Evolutionary conservation across 1,140 invertebrate genomes (phyloP), one percentile per base, ranked within the genome.

Genomic region (Scaptodrosophila lebanonensis): DNA sequence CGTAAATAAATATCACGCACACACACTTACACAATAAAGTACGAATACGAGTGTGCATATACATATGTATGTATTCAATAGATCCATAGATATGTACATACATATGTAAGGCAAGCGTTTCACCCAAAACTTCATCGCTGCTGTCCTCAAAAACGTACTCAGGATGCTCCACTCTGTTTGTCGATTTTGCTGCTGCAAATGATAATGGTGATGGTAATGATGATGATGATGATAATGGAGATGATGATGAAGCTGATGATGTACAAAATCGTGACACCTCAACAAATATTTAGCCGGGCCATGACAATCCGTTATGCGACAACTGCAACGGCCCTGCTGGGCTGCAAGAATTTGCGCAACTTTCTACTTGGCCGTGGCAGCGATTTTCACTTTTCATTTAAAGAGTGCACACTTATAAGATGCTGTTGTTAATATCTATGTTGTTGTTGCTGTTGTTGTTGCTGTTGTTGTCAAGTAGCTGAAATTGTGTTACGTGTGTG

Each of bases 71-170:
- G 49, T 54, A 66, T 51, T 66, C 49, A 53, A 66, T 67, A 60
- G 54, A 57, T 47, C 38, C 40, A 15, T 12, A 48, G 25, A 25
- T 29, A 35, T 12, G 12, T 2, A 33, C 20, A 66, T 30, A 33
- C 13, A 30, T 39, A 40, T 29, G 16, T 52, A 39, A n/a, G n/a
- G n/a, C 72, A 48, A 71, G 36, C 62, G 53, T 70, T 75, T 69
- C 66, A 63, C 62, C 39, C 67, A 30, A 44, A 38, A 59, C 38
- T 13, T 3, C 8, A 33, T 3, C 32, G 33, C 40, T 9, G 29
- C 49, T 79, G 75, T 82, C 75, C 75, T 69, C 75, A 82, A 82
- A 82, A 82, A 82, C 75, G 75, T 82, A 82, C 69, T 47, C 75
- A 82, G 75, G 75, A 82, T 82, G 75, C 54, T 13, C 22, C 8